These are phyloP conservation scores for Sarcophilus harrisii DNA, from an alignment of 2,797 vertebrate species.

Conservation along the genomic window DNA sequence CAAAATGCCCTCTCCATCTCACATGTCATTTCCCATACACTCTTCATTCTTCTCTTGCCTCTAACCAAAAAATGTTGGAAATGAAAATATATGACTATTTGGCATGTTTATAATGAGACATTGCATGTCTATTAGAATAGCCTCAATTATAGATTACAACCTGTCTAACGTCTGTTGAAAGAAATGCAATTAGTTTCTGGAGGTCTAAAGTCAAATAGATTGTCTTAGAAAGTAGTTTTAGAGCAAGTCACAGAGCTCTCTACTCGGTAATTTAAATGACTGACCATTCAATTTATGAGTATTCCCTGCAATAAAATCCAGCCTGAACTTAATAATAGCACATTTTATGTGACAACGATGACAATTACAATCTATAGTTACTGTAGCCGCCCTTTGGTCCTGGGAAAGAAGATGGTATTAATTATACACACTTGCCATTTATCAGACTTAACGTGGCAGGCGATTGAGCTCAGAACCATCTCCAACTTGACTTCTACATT, in stretches of 20 bases:
- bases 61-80: constrained; percentile 74
- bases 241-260: constrained; percentile 83
- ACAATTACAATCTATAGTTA: constrained; percentile 93
- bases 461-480: constrained; percentile 86
- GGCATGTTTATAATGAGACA: constrained; percentile 73
- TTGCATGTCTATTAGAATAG: constrained; percentile 79
- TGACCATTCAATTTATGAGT: constrained; percentile 92
- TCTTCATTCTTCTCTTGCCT: constrained; percentile 60
- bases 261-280: constrained; percentile 91
- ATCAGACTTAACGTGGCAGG: constrained; percentile 90
- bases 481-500: constrained; percentile 88
- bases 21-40: constrained; percentile 47
- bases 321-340: constrained; percentile 92
- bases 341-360: constrained; percentile 93
- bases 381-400: constrained; percentile 87
- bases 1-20: constrained; percentile 37
- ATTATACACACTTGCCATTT: constrained; percentile 89
- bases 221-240: constrained; percentile 85
- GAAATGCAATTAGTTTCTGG: constrained; percentile 83
- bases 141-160: constrained; percentile 82
- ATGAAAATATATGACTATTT: constrained; percentile 79
- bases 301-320: constrained; percentile 91
- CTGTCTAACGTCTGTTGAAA: constrained; percentile 84
- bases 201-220: constrained; percentile 88
- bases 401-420: constrained; percentile 87